phyloP scores from a whole-genome alignment of 2,888 invertebrate species.

The Willowsia nigromaculata region DNA sequence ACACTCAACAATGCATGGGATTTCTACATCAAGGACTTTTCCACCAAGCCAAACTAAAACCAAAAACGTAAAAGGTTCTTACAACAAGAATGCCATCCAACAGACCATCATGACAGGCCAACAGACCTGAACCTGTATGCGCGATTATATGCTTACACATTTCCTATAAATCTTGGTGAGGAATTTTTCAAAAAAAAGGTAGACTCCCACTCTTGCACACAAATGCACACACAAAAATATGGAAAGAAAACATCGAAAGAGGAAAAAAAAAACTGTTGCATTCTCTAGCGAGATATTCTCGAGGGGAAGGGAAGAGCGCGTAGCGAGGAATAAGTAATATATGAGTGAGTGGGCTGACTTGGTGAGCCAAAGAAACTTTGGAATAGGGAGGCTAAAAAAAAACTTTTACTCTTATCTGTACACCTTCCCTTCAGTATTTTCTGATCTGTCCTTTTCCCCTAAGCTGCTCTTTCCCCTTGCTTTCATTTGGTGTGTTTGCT shows the following conservation, averaged over 20 bases:
- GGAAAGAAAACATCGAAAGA: neutral
- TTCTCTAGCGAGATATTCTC: neutral
- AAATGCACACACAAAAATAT: neutral
- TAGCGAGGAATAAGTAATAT: neutral
- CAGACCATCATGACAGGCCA: too few species aligned
- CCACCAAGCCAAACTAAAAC: neutral
- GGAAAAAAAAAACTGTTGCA: slow-evolving; percentile 53
- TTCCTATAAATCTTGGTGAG: neutral
- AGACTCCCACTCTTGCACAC: neutral
- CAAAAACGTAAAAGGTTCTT: neutral
- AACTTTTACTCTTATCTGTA: neutral
- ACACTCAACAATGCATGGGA: neutral
- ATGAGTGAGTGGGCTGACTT: neutral
- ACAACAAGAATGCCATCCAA: neutral
- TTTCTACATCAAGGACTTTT: neutral
- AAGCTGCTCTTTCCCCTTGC: neutral
- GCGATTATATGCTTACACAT: neutral
- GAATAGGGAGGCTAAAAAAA: slow-evolving; percentile 4
- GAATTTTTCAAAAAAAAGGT: neutral
- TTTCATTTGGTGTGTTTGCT: neutral
- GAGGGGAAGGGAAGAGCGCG: neutral
- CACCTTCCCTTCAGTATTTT: neutral
- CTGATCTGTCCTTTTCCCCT: neutral
- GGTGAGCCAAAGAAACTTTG: neutral
- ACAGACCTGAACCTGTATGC: neutral